These are phyloP conservation scores for Phyllostomus discolor DNA, from an alignment of 2,113 vertebrate species.

Conservation along the genomic window DNA sequence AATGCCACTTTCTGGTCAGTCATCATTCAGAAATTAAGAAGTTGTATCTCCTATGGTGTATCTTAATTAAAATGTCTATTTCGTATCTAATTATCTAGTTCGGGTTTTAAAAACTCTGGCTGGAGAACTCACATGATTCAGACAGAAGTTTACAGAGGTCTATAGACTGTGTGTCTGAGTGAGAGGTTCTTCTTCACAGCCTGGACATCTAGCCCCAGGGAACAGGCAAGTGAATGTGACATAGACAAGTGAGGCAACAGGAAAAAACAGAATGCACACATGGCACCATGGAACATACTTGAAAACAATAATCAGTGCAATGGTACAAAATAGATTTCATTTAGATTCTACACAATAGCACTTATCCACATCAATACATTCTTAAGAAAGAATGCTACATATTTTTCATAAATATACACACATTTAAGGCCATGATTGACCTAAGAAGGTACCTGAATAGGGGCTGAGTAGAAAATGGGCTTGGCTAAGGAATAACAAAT, in stretches of 20 bases:
- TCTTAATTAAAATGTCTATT: background rate
- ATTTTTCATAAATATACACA: background rate
- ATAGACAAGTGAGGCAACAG: rapidly evolving
- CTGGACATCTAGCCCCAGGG: rapidly evolving
- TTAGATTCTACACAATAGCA: background rate
- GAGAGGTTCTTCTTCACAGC: background rate
- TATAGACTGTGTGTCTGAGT: background rate
- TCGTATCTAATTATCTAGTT: background rate
- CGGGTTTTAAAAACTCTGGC: background rate
- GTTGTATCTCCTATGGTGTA: background rate
- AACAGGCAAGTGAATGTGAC: background rate
- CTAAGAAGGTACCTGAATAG: background rate
- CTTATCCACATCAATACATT: background rate
- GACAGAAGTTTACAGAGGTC: background rate
- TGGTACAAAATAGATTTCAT: background rate
- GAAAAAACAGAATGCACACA: background rate
- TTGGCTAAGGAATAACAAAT: background rate
- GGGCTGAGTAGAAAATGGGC: too few species aligned
- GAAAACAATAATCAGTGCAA: background rate
- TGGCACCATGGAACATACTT: background rate
- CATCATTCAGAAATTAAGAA: background rate
- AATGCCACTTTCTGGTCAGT: background rate
- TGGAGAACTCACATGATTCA: background rate
- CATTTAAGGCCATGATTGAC: background rate
- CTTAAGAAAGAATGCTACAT: background rate